Conservation (phyloP, 2,113 vertebrate genomes). For the Rhea americana region DNA sequence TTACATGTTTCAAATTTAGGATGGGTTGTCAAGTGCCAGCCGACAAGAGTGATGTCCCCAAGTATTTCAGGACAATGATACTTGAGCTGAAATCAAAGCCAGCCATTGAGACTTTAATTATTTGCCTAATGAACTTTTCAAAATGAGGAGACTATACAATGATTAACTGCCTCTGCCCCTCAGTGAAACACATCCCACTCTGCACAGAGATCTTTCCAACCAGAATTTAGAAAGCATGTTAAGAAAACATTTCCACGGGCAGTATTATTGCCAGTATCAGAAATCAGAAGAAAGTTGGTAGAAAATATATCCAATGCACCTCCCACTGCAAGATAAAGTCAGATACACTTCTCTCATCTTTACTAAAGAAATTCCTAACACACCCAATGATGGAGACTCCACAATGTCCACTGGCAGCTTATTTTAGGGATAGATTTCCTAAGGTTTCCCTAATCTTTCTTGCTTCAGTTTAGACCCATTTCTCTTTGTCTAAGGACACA, state of each 20-base stretch:
- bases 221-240: not conserved
- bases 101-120: constrained; percentile 29
- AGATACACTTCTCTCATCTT: not conserved
- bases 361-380: constrained; percentile 11
- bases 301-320: not conserved
- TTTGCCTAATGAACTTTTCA: constrained; percentile 23
- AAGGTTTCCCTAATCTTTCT: not conserved
- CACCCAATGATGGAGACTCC: not conserved
- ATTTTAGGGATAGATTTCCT: not conserved
- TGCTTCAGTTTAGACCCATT: not conserved
- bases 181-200: not conserved
- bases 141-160: constrained; percentile 34
- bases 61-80: constrained; percentile 47
- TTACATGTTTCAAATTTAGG: constrained; percentile 52
- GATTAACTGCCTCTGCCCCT: constrained; percentile 11
- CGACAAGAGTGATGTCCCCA: constrained; percentile 47
- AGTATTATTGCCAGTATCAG: not conserved
- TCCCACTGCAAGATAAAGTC: not conserved
- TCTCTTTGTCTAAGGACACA: not conserved
- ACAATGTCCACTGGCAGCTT: not conserved
- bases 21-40: constrained; percentile 43
- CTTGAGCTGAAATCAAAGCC: constrained; percentile 33
- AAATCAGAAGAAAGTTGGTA: not conserved
- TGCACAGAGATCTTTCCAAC: not conserved
- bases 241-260: not conserved